Percentiles rank a stretch among this genome's conserved stretches.
Conservation (phyloP, 2,113 vertebrate species). For the Lipotes vexillifer region DNA sequence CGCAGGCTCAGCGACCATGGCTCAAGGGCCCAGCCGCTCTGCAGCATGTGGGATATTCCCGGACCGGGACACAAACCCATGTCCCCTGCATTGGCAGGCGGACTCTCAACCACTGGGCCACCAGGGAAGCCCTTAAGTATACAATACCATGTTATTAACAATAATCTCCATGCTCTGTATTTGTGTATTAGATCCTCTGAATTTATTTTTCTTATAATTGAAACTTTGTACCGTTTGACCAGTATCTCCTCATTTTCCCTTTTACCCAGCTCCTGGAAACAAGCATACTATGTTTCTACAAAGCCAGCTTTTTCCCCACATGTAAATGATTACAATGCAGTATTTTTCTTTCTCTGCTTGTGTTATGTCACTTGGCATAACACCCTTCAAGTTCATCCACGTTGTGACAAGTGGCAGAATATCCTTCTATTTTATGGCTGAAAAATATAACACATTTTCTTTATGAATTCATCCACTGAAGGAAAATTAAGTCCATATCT, state of each 20-base stretch:
- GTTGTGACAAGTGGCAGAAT: not conserved
- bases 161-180: not conserved
- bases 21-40: too few species aligned
- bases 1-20: too few species aligned
- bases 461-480: not conserved
- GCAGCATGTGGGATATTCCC: too few species aligned
- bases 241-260: not conserved
- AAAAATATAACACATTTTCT: not conserved
- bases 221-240: not conserved
- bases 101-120: too few species aligned
- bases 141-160: not conserved
- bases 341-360: not conserved
- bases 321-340: not conserved
- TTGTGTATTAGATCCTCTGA: not conserved
- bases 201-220: not conserved
- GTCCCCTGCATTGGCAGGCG: too few species aligned
- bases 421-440: not conserved
- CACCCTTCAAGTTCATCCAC: not conserved
- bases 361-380: not conserved
- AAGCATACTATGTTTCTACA: not conserved
- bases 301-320: not conserved
- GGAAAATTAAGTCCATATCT: not conserved
- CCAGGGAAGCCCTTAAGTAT: too few species aligned
- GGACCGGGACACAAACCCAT: too few species aligned
- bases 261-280: not conserved